Conservation (phyloP, 2,888 invertebrate species). For the Panopea generosa region DNA sequence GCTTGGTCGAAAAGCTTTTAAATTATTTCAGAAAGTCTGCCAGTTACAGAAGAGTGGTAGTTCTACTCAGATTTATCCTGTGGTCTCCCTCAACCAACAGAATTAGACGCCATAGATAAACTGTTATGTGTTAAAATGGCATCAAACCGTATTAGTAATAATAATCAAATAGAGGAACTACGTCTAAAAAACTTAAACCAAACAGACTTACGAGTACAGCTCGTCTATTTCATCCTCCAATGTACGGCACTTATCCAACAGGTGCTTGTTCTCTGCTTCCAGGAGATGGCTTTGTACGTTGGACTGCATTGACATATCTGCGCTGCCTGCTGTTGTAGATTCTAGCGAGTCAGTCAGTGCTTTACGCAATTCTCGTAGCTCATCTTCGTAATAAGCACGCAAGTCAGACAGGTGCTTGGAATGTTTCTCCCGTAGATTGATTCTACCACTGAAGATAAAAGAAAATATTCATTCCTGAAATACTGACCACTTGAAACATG, state of each 20-base stretch:
- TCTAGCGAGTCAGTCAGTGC: conserved; percentile 63
- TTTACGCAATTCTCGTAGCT: conserved; percentile 74
- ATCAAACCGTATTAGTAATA: too few relatives aligned
- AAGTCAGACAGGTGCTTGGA: conserved; percentile 80
- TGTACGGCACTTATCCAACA: conserved; percentile 67
- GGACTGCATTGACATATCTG: conserved; percentile 42
- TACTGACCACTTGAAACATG: too few relatives aligned
- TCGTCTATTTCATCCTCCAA: conserved; percentile 73
- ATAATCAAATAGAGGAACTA: too few relatives aligned
- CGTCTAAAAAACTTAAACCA: too few relatives aligned
- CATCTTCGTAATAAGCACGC: conserved; percentile 79
- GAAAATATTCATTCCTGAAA: neutral
- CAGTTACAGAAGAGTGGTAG: too few relatives aligned
- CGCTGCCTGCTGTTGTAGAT: conserved; percentile 41
- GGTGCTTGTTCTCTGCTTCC: conserved; percentile 71
- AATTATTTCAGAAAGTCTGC: too few relatives aligned
- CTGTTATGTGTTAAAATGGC: too few relatives aligned
- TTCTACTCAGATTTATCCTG: too few relatives aligned
- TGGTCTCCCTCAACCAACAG: too few relatives aligned
- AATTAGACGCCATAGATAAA: too few relatives aligned
- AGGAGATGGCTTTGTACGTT: conserved; percentile 64
- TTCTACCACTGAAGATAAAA: conserved; percentile 63
- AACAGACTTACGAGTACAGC: conserved; percentile 64
- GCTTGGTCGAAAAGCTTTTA: too few relatives aligned
- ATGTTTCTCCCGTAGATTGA: conserved; percentile 79